Evolutionary conservation across 2,888 invertebrate species (phyloP).

Genomic region (Caenorhabditis zanzibari): DNA sequence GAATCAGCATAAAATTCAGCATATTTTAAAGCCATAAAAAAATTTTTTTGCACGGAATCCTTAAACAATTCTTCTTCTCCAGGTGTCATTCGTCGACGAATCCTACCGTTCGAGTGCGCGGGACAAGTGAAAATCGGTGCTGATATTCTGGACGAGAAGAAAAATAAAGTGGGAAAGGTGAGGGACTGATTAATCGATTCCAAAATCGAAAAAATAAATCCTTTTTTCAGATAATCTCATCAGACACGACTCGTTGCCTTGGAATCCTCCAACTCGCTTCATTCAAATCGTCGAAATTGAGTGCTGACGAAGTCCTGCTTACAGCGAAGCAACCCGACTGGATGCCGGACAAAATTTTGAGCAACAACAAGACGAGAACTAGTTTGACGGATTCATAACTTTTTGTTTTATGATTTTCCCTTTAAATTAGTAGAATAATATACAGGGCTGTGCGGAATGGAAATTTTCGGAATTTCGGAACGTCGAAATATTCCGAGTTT

Average conservation of each 20-base stretch:
- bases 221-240: conserved; percentile 50
- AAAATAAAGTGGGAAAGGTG: conserved; percentile 71
- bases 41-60: too few species aligned
- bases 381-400: conserved; percentile 59
- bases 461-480: not conserved
- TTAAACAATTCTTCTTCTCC: not conserved
- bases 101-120: conserved; percentile 70
- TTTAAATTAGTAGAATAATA: too few species aligned
- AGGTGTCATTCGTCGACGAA: conserved; percentile 73
- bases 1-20: too few species aligned
- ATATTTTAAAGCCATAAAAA: too few species aligned
- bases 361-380: conserved; percentile 52
- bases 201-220: not conserved
- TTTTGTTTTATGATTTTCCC: not conserved
- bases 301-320: conserved; percentile 33
- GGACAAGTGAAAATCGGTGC: conserved; percentile 41
- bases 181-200: not conserved
- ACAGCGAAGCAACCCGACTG: conserved; percentile 51
- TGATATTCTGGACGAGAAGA: conserved; percentile 64
- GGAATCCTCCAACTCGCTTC: conserved; percentile 61
- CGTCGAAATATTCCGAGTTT: too few species aligned
- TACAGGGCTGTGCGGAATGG: not conserved
- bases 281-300: conserved; percentile 45
- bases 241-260: conserved; percentile 48
- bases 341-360: conserved; percentile 66